Conservation (phyloP, 2,113 vertebrate genomes). For the Puma concolor region DNA sequence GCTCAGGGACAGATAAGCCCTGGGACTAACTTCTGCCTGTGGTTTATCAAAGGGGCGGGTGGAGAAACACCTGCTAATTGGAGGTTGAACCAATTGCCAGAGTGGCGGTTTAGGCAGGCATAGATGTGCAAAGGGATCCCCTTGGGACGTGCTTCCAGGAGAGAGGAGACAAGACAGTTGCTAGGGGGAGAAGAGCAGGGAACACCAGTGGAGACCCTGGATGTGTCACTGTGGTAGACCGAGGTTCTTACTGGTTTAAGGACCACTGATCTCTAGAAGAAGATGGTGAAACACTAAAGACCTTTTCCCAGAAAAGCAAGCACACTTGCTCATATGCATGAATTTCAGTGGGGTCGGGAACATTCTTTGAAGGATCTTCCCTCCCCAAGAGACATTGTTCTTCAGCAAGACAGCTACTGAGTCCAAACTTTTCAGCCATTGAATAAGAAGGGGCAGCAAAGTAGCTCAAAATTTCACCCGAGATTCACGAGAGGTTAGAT, state of each 20-base stretch:
- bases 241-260: background rate
- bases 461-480: background rate
- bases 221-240: background rate
- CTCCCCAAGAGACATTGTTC: background rate
- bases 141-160: background rate
- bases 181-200: background rate
- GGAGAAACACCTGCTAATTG: background rate
- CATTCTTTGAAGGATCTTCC: background rate
- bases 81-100: background rate
- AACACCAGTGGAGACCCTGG: background rate
- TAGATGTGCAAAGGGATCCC: background rate
- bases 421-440: background rate
- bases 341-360: background rate
- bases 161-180: background rate
- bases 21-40: background rate
- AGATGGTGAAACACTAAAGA: background rate
- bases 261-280: background rate
- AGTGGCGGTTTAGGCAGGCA: background rate
- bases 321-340: accelerated
- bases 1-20: too few relatives aligned
- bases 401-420: background rate
- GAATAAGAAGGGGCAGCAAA: background rate
- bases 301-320: background rate
- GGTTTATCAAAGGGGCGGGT: background rate
- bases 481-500: background rate